Conservation (phyloP, 1,140 invertebrate genomes). For the Harlomillsia oculata region DNA sequence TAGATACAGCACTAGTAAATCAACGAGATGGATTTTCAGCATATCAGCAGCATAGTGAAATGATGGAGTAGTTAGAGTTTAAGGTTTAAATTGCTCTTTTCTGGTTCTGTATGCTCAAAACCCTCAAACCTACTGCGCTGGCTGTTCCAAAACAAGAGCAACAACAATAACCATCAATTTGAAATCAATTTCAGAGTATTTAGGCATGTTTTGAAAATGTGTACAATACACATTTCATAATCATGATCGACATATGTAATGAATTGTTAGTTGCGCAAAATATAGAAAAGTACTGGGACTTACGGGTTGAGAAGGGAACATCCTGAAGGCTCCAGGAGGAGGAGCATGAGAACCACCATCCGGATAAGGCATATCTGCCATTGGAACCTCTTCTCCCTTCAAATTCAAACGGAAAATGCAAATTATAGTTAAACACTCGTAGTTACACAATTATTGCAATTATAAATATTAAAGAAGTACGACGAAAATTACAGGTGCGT, state of each 20-base stretch:
- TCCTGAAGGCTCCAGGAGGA: constrained; percentile 47
- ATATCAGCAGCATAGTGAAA: too few species aligned
- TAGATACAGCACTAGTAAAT: too few species aligned
- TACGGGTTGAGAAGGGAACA: constrained; percentile 52
- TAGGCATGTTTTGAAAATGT: neutral
- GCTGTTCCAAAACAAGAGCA: too few species aligned
- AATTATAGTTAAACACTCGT: constrained; percentile 7
- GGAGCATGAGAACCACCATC: constrained; percentile 46
- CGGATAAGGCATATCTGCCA: constrained; percentile 61
- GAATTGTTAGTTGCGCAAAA: neutral
- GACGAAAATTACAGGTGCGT: constrained; percentile 33
- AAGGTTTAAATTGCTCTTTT: too few species aligned
- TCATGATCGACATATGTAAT: neutral
- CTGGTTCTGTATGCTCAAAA: too few species aligned
- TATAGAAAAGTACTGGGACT: constrained; percentile 37
- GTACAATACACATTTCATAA: neutral
- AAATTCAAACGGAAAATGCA: constrained; percentile 7
- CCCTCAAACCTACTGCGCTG: too few species aligned
- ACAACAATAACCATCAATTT: too few species aligned
- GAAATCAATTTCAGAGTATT: too few species aligned
- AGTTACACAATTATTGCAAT: constrained; percentile 9
- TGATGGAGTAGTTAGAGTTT: too few species aligned
- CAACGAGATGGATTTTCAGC: too few species aligned
- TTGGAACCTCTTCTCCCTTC: constrained; percentile 61
- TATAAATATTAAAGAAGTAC: neutral